Conservation (phyloP, 2,113 vertebrate species). For the Clarias magur region DNA sequence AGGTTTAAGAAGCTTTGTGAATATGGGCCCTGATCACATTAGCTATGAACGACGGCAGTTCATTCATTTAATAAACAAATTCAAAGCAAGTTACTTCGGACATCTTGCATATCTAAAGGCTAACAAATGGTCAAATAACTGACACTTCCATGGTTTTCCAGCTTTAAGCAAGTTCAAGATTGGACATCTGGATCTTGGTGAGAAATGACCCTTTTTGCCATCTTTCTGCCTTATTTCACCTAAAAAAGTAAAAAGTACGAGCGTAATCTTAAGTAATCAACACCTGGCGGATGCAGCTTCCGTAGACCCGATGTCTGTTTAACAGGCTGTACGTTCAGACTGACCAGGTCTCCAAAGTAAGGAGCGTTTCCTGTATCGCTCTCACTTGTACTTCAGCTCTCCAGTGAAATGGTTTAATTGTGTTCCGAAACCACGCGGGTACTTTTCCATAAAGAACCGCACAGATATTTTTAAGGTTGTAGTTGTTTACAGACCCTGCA, state of each 20-base stretch:
- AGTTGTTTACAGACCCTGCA: background rate
- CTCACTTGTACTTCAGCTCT: background rate
- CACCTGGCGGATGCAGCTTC: background rate
- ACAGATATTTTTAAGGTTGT: background rate
- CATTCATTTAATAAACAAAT: background rate
- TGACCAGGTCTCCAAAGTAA: background rate
- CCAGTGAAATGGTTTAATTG: background rate
- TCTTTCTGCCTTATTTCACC: background rate
- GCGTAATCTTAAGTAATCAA: background rate
- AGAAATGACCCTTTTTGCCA: background rate
- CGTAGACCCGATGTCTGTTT: background rate
- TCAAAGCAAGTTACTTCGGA: background rate
- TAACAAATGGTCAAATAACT: background rate
- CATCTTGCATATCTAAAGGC: background rate
- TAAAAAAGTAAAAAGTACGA: background rate
- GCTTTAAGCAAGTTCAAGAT: background rate
- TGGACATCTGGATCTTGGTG: background rate
- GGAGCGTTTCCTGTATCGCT: conserved; percentile 6
- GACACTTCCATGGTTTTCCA: too few species aligned
- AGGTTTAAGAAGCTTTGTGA: too few species aligned
- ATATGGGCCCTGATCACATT: background rate
- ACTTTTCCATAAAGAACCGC: background rate
- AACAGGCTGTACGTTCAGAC: background rate
- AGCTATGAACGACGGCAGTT: background rate
- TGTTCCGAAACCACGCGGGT: background rate